Evolutionary conservation across 2,888 invertebrate genomes (phyloP).

Genomic region (Charanyca ferruginea): DNA sequence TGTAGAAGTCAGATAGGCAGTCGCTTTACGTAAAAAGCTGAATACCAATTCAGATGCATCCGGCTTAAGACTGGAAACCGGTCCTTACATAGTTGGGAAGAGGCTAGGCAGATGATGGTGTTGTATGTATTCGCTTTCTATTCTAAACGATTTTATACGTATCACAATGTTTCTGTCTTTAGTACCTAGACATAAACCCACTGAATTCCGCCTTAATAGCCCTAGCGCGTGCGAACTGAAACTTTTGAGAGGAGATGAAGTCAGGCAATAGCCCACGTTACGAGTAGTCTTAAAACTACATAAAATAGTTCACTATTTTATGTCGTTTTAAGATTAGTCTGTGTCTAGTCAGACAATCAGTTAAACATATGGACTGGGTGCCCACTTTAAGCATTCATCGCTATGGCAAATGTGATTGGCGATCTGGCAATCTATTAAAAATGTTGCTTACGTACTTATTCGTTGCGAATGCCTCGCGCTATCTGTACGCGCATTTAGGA

Average conservation of each 20-base stretch:
- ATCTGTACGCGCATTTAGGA: neutral
- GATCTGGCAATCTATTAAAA: no score
- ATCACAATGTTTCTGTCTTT: neutral
- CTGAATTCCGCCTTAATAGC: neutral
- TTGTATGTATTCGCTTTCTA: neutral
- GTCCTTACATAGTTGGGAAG: no score
- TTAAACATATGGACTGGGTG: no score
- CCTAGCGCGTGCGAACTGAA: conserved; percentile 14
- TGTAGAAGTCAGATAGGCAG: no score
- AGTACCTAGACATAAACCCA: conserved; percentile 10
- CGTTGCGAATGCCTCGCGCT: neutral
- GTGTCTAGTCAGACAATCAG: no score
- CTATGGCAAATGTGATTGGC: no score
- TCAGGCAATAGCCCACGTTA: conserved; percentile 23
- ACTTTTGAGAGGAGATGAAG: conserved; percentile 26
- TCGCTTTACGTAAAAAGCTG: no score
- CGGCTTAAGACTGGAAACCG: no score
- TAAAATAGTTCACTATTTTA: conserved; percentile 28
- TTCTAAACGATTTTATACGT: neutral
- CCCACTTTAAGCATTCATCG: no score
- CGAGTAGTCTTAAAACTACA: conserved; percentile 38
- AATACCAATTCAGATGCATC: no score
- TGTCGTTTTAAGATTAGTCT: no score
- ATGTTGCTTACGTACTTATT: neutral
- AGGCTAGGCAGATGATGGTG: no score